Evolutionary conservation across 2,797 vertebrate genomes (phyloP), one percentile per base, ranked within the genome.

Genomic region (Gorsachius magnificus): DNA sequence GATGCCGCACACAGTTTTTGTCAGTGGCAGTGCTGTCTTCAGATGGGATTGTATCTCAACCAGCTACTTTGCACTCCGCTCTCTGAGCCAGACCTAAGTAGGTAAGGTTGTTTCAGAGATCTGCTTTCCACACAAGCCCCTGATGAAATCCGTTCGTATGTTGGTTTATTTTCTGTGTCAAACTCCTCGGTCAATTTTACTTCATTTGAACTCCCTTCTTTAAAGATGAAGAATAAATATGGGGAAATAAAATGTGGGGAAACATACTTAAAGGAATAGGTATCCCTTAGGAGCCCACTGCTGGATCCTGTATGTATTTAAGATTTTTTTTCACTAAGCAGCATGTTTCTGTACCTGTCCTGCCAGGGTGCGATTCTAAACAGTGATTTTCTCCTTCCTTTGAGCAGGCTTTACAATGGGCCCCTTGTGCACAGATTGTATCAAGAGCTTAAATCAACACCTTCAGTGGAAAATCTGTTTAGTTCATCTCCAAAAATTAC

Each of bases 1-100:
- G 98, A 98, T 50, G 97, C 97, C 29, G 98, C 98, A 77, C 99
- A 99, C 88, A 57, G 97, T 94, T 98, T 99, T 93, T 99, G 99
- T 97, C 99, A 99, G 91, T 99, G 99, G 99, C 99, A 99, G 96
- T 98, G 99, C 96, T 99, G 99, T 92, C 97, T 99, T 90, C 99
- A 98, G 98, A 98, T 98, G 87, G 98, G 97, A n/a, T 58, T 99
- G 77, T 98, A 98, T 92, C 98, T 99, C 78, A 99, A 99, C 97
- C 99, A 99, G 96, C 97, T 99, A 17, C 97, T 99, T 38, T 96
- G 98, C 88, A 92, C 93, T 45, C 99, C 99, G 7, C 96, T 99
- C 53, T 94, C 97, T 35, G 98, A 99, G 83, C 99, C 99, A 70
- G 97, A 98, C 75, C 94, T 99, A 33, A 97, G 98, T 85, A 98